A percentile compares a stretch with the other conserved stretches of the same genome.
phyloP scores from a whole-genome alignment of 2,797 vertebrate genomes.

The Argyrosomus regius region DNA sequence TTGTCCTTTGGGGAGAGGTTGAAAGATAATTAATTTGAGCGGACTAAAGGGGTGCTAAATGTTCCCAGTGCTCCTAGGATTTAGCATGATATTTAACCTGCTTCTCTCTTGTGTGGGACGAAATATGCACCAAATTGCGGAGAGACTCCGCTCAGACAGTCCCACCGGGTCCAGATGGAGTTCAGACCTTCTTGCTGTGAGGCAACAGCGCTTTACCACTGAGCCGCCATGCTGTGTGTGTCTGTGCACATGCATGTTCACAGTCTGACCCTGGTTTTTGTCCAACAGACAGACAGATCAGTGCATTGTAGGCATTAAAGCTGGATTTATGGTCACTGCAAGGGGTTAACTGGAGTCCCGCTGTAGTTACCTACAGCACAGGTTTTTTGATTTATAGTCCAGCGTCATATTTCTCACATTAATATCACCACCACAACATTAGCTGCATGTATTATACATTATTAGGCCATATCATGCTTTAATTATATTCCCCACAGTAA shows the following conservation, averaged over 20 bases:
- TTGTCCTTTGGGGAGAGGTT: background rate
- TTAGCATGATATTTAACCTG: background rate
- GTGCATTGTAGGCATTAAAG: background rate
- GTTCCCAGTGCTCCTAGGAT: background rate
- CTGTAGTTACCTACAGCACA: background rate
- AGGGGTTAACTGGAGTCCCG: constrained; percentile 21
- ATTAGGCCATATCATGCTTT: background rate
- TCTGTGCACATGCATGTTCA: background rate
- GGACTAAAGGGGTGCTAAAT: background rate
- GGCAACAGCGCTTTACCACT: background rate
- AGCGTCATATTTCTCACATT: constrained; percentile 13
- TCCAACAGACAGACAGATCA: background rate
- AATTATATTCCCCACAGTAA: background rate
- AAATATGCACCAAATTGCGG: background rate
- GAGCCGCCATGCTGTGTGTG: background rate
- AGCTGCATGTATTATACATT: background rate
- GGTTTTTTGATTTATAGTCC: constrained; percentile 4
- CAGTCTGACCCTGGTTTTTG: background rate
- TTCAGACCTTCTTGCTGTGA: background rate
- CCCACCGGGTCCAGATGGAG: background rate
- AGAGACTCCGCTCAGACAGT: background rate
- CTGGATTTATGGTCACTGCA: constrained; percentile 1
- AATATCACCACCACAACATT: background rate
- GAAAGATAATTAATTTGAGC: background rate
- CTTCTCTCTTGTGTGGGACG: background rate